phyloP scores from a whole-genome alignment of 2,888 invertebrate genomes.

The Caradrina clavipalpis region DNA sequence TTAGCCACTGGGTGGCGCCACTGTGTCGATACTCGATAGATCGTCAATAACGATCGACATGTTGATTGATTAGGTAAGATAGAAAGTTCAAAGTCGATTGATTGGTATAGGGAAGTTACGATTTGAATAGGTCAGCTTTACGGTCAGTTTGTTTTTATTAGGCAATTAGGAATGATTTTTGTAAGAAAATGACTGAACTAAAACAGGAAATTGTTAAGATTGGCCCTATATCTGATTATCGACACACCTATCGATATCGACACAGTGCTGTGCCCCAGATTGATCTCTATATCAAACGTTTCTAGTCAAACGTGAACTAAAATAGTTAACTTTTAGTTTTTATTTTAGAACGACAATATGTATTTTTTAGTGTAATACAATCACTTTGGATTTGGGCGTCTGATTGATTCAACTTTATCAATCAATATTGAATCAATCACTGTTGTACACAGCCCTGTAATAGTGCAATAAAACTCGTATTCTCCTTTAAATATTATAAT shows the following conservation, averaged over 20 bases:
- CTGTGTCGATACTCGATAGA: slow-evolving; percentile 48
- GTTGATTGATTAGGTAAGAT: slow-evolving; percentile 44
- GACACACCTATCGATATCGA: slow-evolving; percentile 48
- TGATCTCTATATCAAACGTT: slow-evolving; percentile 87
- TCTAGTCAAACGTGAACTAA: slow-evolving; percentile 86
- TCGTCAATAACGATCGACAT: slow-evolving; percentile 34
- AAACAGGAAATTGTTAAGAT: slow-evolving; percentile 45
- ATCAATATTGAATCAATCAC: slow-evolving; percentile 47
- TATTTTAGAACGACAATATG: slow-evolving; percentile 72
- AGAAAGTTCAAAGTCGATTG: slow-evolving; percentile 39
- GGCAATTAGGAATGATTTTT: slow-evolving; percentile 51
- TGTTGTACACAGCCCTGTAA: slow-evolving; percentile 5
- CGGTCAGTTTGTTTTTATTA: slow-evolving; percentile 36
- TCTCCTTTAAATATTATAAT: slow-evolving; percentile 2
- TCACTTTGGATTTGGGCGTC: slow-evolving; percentile 66
- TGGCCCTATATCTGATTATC: slow-evolving; percentile 25
- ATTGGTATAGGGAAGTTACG: slow-evolving; percentile 9
- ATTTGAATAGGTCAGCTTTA: slow-evolving; percentile 13
- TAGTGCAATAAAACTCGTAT: slow-evolving; percentile 53
- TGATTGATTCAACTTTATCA: slow-evolving; percentile 52
- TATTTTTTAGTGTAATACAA: slow-evolving; percentile 67
- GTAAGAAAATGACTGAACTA: slow-evolving; percentile 46
- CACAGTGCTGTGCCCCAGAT: slow-evolving; percentile 59
- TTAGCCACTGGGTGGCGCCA: slow-evolving; percentile 54
- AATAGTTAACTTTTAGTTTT: slow-evolving; percentile 77